Conservation (phyloP, 2,888 invertebrate species). For the Leptarthrus brevirostris region DNA sequence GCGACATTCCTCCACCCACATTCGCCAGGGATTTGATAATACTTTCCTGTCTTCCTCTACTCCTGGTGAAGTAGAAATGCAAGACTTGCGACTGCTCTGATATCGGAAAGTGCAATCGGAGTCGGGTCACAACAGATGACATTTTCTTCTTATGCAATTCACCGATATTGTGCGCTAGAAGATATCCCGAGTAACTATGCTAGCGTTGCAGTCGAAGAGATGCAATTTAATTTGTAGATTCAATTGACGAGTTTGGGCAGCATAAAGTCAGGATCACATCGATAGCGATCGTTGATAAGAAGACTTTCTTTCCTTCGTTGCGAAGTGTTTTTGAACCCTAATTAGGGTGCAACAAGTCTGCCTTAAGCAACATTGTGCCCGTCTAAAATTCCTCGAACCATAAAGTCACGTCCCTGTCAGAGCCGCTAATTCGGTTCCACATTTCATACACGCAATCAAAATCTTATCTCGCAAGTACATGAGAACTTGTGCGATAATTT, state of each 20-base stretch:
- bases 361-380: no score
- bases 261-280: neutral
- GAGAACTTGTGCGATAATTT: neutral
- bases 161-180: neutral
- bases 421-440: neutral
- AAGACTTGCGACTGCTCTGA: neutral
- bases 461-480: neutral
- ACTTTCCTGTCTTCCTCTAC: no score
- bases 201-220: neutral
- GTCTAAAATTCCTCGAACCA: no score
- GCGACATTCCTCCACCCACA: no score
- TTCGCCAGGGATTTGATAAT: neutral
- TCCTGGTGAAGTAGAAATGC: no score
- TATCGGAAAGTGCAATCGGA: neutral
- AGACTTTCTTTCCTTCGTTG: neutral
- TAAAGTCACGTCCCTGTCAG: neutral
- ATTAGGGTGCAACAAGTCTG: no score
- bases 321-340: no score
- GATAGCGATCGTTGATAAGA: neutral
- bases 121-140: neutral
- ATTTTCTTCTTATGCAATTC: slow-evolving; percentile 4
- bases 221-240: slow-evolving; percentile 23
- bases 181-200: neutral
- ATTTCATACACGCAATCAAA: neutral
- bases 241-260: neutral